Evolutionary conservation across 2,113 vertebrate genomes (phyloP).

Genomic region (Neotragus moschatus): DNA sequence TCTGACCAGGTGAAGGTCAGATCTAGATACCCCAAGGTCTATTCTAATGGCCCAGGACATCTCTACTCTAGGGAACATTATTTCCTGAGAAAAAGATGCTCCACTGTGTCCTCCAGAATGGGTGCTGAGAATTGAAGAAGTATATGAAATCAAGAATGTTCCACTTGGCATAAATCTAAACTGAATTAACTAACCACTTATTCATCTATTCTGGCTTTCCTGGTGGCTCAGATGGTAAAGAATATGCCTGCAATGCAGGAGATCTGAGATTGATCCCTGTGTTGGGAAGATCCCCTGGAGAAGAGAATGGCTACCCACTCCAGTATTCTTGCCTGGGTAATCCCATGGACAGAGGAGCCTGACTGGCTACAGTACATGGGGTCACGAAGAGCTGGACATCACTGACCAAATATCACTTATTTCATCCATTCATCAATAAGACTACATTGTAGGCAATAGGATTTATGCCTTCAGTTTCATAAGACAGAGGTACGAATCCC

Average conservation of each 20-base stretch:
- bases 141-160: background rate
- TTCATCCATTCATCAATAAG: background rate
- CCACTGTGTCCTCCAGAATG: background rate
- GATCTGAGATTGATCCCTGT: background rate
- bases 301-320: background rate
- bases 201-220: background rate
- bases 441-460: background rate
- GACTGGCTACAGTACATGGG: rapidly evolving
- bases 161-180: background rate
- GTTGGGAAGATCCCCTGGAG: background rate
- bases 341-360: background rate
- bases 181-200: background rate
- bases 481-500: background rate
- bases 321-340: background rate
- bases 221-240: background rate
- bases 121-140: background rate
- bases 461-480: background rate
- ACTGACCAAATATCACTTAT: background rate
- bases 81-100: background rate
- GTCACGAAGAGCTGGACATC: rapidly evolving
- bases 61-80: background rate
- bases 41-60: background rate
- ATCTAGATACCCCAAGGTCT: background rate
- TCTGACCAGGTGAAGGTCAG: background rate
- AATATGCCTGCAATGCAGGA: background rate